A percentile compares a stretch with the other conserved stretches of the same genome.
Evolutionary conservation across 2,888 invertebrate species (phyloP).

Genomic region (Tachystola acroxantha): DNA sequence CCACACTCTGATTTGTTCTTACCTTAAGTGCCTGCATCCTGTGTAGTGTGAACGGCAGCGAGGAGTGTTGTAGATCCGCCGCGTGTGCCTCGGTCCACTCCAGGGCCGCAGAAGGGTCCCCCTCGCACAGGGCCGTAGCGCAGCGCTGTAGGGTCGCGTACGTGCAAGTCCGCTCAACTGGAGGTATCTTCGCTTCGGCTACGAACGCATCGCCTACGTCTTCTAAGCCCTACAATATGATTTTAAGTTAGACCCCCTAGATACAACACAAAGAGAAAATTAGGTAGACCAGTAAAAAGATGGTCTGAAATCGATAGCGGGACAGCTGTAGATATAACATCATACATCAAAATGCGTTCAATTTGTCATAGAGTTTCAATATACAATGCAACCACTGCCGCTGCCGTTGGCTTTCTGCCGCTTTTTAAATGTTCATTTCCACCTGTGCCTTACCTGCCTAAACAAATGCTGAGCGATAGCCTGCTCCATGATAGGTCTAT

Average conservation of each 20-base stretch:
- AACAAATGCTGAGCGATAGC: constrained; percentile 97
- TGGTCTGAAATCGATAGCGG: too few relatives aligned
- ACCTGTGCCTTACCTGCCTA: constrained; percentile 85
- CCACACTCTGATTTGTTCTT: too few relatives aligned
- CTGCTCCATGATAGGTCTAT: constrained; percentile 72
- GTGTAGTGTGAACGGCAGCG: constrained; percentile 66
- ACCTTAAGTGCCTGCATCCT: constrained; percentile 68
- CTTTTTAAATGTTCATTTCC: too few relatives aligned
- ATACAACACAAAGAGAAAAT: too few relatives aligned
- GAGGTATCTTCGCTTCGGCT: constrained; percentile 69
- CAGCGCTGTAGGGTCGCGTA: constrained; percentile 84
- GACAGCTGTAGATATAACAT: too few relatives aligned
- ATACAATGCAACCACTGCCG: too few relatives aligned
- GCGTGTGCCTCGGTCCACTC: constrained; percentile 91
- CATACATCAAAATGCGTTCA: too few relatives aligned
- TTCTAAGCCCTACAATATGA: constrained; percentile 80
- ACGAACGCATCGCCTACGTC: constrained; percentile 90
- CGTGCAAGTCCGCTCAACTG: constrained; percentile 60
- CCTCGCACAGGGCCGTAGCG: constrained; percentile 88
- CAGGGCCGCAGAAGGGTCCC: constrained; percentile 90
- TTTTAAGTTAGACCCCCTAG: background rate
- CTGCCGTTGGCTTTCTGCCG: too few relatives aligned
- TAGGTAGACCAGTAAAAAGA: too few relatives aligned
- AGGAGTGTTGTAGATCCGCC: constrained; percentile 80
- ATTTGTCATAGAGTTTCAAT: too few relatives aligned